phyloP scores from a whole-genome alignment of 2,888 invertebrate genomes.

The Uropetala carovei region DNA sequence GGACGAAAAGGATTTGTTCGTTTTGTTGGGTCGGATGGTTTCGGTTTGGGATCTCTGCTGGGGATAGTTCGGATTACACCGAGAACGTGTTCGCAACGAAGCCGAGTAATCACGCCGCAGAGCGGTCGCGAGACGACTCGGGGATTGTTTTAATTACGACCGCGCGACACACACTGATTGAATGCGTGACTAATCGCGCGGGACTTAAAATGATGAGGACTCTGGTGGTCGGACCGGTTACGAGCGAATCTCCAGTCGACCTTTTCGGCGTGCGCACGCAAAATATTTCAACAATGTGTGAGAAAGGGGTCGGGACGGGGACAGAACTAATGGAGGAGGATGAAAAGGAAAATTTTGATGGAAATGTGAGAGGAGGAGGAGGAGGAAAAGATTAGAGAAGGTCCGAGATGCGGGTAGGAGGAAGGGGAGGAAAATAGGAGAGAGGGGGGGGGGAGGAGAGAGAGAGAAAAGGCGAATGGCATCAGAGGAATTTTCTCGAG shows the following conservation, averaged over 20 bases:
- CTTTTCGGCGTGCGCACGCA: background rate
- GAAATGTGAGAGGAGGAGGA: background rate
- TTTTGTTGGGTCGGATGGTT: background rate
- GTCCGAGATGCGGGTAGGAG: background rate
- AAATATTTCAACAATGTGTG: background rate
- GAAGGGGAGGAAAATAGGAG: background rate
- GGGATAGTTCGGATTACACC: background rate
- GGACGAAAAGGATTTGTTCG: background rate
- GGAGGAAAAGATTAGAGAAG: background rate
- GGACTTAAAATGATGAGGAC: background rate
- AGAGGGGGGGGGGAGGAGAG: too few species aligned
- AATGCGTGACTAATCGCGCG: background rate
- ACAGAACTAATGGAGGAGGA: background rate
- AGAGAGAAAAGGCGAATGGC: too few species aligned
- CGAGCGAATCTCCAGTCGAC: background rate
- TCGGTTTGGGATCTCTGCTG: background rate
- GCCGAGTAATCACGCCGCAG: background rate
- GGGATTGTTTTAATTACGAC: background rate
- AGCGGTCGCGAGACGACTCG: background rate
- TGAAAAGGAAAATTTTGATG: background rate
- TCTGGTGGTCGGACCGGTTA: background rate
- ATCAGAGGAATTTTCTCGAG: too few species aligned
- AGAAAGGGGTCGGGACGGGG: background rate
- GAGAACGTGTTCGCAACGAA: background rate
- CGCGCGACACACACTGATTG: background rate